A percentile compares a stretch with the other conserved stretches of the same genome.
Evolutionary conservation across 2,797 vertebrate species (phyloP).

Genomic region (Scomberomorus guttatus): DNA sequence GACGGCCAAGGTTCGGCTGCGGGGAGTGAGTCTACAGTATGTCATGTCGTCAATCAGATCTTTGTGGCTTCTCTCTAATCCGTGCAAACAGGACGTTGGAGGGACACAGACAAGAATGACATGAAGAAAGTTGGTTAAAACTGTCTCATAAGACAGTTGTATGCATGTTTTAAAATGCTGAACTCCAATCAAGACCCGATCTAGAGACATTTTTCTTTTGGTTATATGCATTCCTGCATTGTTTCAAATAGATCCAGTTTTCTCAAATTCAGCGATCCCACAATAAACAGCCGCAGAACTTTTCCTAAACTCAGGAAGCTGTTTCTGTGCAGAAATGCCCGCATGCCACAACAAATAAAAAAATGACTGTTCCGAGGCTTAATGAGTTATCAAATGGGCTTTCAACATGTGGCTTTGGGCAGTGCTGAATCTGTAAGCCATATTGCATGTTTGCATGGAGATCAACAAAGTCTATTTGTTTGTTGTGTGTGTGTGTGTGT

Average conservation of each 20-base stretch:
- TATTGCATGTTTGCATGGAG: constrained; percentile 60
- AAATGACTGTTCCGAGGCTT: constrained; percentile 34
- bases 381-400: constrained; percentile 70
- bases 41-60: constrained; percentile 48
- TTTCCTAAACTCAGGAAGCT: constrained; percentile 36
- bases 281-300: constrained; percentile 42
- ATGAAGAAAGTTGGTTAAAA: background rate
- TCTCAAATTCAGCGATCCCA: constrained; percentile 32
- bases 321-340: constrained; percentile 24
- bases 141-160: background rate
- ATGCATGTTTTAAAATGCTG: background rate
- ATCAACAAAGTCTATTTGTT: constrained; percentile 66
- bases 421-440: constrained; percentile 44
- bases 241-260: constrained; percentile 33
- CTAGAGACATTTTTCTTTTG: background rate
- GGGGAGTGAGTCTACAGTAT: constrained; percentile 42
- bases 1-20: constrained; percentile 31
- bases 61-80: constrained; percentile 45
- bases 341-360: constrained; percentile 51
- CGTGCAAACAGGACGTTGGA: constrained; percentile 30
- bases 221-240: constrained; percentile 9
- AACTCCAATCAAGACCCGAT: constrained; percentile 9
- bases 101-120: background rate
- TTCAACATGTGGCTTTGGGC: constrained; percentile 72
- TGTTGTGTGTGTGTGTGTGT: too few species aligned